Evolutionary conservation across 2,113 vertebrate genomes (phyloP), one percentile per base, ranked within the genome.

Genomic region (Lophotis ruficrista): DNA sequence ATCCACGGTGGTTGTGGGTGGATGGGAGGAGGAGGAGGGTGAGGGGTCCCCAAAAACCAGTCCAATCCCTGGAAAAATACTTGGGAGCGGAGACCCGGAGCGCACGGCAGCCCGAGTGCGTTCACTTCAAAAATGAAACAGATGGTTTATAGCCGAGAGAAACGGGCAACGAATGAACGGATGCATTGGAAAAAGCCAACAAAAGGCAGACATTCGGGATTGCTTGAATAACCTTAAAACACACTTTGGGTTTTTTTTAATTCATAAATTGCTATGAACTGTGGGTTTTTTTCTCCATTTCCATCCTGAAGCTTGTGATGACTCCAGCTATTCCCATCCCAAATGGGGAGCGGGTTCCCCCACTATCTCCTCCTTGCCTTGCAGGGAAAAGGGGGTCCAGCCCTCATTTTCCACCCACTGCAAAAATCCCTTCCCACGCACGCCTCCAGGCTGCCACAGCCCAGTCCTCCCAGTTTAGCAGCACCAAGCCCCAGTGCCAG

Each of bases 61-160:
- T 38, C 15, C 4, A 1, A 27, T 19, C 60, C 72, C n/a, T 28
- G 24, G 4, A 45, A 41, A 48, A 87, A 30, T 30, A 14, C 53
- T 17, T 93, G 73, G 88, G 73, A 87, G 35, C 0, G 0, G 30
- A 57, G 62, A 48, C 64, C 56, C 12, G 82, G 81, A 53, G 78
- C 2, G 0, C 56, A 6, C 0, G 0, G 73, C 73, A 87, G 82
- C 85, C 48, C 0, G 2, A 68, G 38, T 2, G 48, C 0, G 0
- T 5, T 73, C 45, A 1, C 77, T 87, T 21, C 18, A 19, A 2
- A 85, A 27, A 22, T 30, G 7, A 81, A 89, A 3, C 83, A 89
- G 91, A 48, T 87, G 87, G 76, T 87, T 94, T 30, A 21, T 12
- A 53, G 81, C 69, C 1, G 5, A 68, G 77, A 57, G 87, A 84